These are phyloP conservation scores for Apamea sordens DNA, from an alignment of 2,888 invertebrate genomes.

Conservation along the genomic window DNA sequence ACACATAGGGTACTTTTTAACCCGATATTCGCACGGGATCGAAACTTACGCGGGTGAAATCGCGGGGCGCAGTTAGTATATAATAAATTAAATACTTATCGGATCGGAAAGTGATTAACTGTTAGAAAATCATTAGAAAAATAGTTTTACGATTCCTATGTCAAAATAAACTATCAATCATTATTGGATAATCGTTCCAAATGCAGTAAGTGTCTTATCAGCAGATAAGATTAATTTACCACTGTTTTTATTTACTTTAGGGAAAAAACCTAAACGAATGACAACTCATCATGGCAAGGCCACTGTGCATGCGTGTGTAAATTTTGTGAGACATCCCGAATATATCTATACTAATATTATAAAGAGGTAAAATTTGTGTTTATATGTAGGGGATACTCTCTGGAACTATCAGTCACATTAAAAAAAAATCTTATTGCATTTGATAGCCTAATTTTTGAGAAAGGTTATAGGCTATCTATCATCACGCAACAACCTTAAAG, in stretches of 20 bases:
- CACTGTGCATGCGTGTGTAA: background rate
- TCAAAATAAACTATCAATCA: slow-evolving; percentile 34
- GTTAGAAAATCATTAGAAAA: slow-evolving; percentile 5
- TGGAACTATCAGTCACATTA: too few species aligned
- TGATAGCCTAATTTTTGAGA: too few species aligned
- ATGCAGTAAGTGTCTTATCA: slow-evolving; percentile 22
- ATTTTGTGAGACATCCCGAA: background rate
- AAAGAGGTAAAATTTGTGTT: too few species aligned
- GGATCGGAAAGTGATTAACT: background rate
- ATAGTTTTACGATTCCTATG: background rate
- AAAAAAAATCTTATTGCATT: too few species aligned
- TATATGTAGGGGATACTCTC: too few species aligned
- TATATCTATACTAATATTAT: too few species aligned
- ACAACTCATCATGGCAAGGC: background rate
- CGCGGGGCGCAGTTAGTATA: too few species aligned
- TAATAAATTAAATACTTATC: background rate
- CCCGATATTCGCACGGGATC: too few species aligned
- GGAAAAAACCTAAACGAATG: slow-evolving; percentile 37
- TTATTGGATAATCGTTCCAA: slow-evolving; percentile 36
- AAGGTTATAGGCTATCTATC: too few species aligned
- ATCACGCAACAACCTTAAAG: too few species aligned
- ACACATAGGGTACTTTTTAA: too few species aligned
- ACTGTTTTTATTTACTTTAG: slow-evolving; percentile 39
- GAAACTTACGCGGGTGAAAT: too few species aligned
- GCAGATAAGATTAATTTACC: slow-evolving; percentile 41